These are phyloP conservation scores for Ameiurus melas DNA, from an alignment of 2,113 vertebrate species.

Conservation along the genomic window DNA sequence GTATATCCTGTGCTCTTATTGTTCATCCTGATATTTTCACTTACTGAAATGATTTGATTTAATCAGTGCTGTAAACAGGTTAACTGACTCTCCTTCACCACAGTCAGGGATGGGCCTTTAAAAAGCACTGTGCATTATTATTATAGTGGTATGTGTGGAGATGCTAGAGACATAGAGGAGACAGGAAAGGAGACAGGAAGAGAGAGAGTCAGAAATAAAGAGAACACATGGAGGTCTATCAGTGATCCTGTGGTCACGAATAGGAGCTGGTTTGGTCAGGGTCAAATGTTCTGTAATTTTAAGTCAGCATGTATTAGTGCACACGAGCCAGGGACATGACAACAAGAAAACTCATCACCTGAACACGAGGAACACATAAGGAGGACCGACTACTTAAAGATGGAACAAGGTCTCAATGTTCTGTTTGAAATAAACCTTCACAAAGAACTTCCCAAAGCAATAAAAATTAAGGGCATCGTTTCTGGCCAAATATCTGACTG, in stretches of 20 bases:
- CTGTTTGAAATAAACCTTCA: background rate
- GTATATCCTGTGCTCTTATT: constrained; percentile 60
- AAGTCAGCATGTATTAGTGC: background rate
- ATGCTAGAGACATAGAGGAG: background rate
- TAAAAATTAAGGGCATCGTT: constrained; percentile 59
- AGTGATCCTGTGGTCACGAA: background rate
- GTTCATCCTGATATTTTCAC: constrained; percentile 74
- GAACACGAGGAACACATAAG: constrained; percentile 46
- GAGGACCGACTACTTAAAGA: background rate
- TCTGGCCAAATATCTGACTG: constrained; percentile 60
- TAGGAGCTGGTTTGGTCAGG: background rate
- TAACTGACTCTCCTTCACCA: constrained; percentile 68
- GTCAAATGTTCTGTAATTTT: constrained; percentile 9
- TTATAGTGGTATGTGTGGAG: constrained; percentile 41
- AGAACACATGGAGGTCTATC: background rate
- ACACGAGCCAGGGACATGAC: background rate
- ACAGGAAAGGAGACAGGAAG: constrained; percentile 12
- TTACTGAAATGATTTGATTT: constrained; percentile 75
- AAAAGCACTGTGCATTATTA: constrained; percentile 61
- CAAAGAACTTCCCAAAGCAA: constrained; percentile 15
- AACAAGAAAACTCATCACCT: constrained; percentile 68
- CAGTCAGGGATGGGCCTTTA: constrained; percentile 60
- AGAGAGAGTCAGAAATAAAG: background rate
- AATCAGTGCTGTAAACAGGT: constrained; percentile 73
- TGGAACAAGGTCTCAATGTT: background rate